phyloP scores from a whole-genome alignment of 2,888 invertebrate species.

The Ferrisia virgata region DNA sequence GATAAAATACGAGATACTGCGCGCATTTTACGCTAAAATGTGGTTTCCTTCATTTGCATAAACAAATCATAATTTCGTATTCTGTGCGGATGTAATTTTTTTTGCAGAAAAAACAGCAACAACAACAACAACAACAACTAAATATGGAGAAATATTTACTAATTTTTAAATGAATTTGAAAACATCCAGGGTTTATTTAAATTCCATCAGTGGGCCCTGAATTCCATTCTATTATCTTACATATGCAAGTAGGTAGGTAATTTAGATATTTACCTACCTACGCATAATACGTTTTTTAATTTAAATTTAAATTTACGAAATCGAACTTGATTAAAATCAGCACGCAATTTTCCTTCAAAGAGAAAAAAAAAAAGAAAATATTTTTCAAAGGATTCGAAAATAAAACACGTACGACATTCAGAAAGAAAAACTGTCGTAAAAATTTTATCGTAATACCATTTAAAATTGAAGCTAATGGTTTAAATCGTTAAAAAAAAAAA shows the following conservation, averaged over 20 bases:
- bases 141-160: not conserved
- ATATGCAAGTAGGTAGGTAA: not conserved
- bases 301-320: not conserved
- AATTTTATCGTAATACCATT: not conserved
- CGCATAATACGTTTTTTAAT: not conserved
- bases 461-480: not conserved
- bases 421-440: not conserved
- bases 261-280: not conserved
- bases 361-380: not conserved
- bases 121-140: too few species aligned
- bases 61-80: slow-evolving; percentile 36
- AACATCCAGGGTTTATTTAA: not conserved
- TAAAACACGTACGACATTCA: not conserved
- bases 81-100: slow-evolving; percentile 18
- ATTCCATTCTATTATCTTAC: not conserved
- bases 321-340: not conserved
- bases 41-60: slow-evolving; percentile 36
- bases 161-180: not conserved
- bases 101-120: not conserved
- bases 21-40: slow-evolving; percentile 31
- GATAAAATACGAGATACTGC: slow-evolving; percentile 15
- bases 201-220: not conserved
- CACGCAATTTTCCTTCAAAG: not conserved
- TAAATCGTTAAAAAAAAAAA: not conserved
- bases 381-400: not conserved